Percentiles rank a stretch among this genome's conserved stretches.
These are phyloP conservation scores for Pangasianodon gigas DNA, from an alignment of 2,113 vertebrate genomes.

Conservation along the genomic window DNA sequence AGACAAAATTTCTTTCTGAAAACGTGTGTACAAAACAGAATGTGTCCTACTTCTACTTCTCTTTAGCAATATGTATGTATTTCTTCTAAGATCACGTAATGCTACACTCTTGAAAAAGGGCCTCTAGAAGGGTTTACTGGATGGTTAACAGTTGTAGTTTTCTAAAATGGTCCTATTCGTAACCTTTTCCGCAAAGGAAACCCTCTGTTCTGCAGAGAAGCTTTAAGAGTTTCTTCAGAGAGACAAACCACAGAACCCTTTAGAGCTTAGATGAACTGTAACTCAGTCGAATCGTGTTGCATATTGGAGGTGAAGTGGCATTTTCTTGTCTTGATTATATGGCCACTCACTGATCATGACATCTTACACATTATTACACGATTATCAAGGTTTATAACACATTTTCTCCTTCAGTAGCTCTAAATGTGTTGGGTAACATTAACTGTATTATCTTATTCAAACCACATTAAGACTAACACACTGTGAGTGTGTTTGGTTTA, in stretches of 20 bases:
- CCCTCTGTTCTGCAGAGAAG: not conserved
- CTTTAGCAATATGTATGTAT: not conserved
- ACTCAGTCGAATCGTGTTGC: not conserved
- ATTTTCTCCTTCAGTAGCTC: not conserved
- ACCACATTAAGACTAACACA: not conserved
- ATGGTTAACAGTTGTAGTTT: not conserved
- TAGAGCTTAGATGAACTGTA: not conserved
- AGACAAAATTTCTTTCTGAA: not conserved
- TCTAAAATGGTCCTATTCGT: not conserved
- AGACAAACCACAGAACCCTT: not conserved
- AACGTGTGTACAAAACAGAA: not conserved
- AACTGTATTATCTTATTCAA: not conserved
- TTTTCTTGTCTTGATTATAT: not conserved
- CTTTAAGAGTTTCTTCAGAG: not conserved
- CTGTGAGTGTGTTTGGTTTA: not conserved
- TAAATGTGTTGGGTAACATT: not conserved
- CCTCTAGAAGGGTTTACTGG: not conserved
- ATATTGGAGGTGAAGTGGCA: not conserved
- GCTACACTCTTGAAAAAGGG: not conserved
- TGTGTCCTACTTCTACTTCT: not conserved
- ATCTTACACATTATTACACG: not conserved
- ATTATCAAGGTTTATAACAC: not conserved
- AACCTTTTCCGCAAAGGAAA: not conserved
- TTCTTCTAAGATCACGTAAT: not conserved
- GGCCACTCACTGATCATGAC: not conserved